Evolutionary conservation across 1,140 invertebrate species (phyloP), one percentile per base, ranked within the genome.

Genomic region (Achatina immaculata): DNA sequence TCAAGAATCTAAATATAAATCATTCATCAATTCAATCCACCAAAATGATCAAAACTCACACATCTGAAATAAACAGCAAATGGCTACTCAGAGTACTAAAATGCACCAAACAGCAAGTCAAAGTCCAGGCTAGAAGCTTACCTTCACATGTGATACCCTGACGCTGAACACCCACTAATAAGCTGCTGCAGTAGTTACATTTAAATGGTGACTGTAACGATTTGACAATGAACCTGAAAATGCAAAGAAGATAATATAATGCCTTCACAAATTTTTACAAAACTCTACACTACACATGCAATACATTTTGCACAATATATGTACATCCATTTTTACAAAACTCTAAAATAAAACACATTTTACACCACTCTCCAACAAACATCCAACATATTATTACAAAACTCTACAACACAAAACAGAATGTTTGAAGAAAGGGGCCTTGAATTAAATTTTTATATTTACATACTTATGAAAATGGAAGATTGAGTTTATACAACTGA

Each of bases 171-270:
- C 96, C 96, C 81, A 98, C 96, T 96, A 99, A 97, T 55, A 99
- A 93, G 3, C 97, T 99, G 11, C 98, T 99, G 90, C 98, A 99
- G 88, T 98, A 96, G 89, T 96, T 97, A 91, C 98, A 99, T 92
- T 99, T 99, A 36, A 96, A 96, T 43, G 98, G 98, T 78, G 96
- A 95, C 80, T 95, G 95, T 92, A 98, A 99, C 4, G 96, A 98
- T 84, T 96, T 94, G 75, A 98, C 96, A 77, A 96, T 92, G 92
- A 99, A 99, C 66, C 78, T 90, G 89, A 55, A 69, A 80, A 90
- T 86, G 38, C 79, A 83, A 81, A 90, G 3, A 74, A 45, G 2
- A 74, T 4, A 62, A 62, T 62, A 19, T 62, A 28, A 31, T 62
- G 48, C n/a, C n/a, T n/a, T n/a, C n/a, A n/a, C n/a, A n/a, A n/a